phyloP scores from a whole-genome alignment of 2,888 invertebrate genomes.

The Cephus runcator region DNA sequence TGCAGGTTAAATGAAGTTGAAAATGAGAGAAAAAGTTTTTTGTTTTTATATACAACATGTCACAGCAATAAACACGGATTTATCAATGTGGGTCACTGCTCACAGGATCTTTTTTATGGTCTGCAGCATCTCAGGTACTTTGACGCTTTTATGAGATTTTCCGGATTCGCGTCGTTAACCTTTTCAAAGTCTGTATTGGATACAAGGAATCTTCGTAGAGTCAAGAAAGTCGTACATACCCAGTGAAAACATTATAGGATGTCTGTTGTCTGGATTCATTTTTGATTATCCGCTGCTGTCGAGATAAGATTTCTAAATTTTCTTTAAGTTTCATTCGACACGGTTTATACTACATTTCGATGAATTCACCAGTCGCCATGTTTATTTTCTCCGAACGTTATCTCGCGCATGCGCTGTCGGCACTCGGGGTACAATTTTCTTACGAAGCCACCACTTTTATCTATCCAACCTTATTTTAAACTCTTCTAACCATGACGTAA shows the following conservation, averaged over 20 bases:
- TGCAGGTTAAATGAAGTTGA: not conserved
- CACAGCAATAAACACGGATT: not conserved
- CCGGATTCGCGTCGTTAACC: not conserved
- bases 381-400: not conserved
- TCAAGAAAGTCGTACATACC: not conserved
- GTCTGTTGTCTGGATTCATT: not conserved
- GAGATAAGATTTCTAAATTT: not conserved
- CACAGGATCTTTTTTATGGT: not conserved
- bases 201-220: not conserved
- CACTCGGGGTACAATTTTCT: not conserved
- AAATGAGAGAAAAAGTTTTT: not conserved
- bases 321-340: not conserved
- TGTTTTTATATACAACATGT: not conserved
- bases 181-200: not conserved
- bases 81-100: not conserved
- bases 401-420: not conserved
- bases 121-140: not conserved
- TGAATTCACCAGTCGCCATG: not conserved
- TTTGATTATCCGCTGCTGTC: not conserved
- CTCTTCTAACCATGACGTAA: not conserved
- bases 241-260: not conserved
- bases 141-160: not conserved
- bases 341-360: not conserved
- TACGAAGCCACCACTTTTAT: not conserved
- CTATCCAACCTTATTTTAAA: not conserved